phyloP scores from a whole-genome alignment of 2,113 vertebrate genomes.

The Microcebus murinus region DNA sequence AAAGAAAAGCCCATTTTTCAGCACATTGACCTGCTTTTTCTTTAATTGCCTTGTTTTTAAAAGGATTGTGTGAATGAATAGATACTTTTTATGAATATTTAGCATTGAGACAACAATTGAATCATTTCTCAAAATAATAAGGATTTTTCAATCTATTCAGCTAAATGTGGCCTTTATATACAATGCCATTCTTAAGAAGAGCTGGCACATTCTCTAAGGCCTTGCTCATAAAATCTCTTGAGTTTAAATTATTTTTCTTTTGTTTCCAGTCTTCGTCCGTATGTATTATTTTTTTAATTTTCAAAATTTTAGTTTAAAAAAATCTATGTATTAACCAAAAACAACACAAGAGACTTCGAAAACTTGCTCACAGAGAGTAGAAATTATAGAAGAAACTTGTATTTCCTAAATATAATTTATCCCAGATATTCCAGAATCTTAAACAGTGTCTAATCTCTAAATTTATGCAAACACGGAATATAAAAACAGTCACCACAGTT shows the following conservation, averaged over 20 bases:
- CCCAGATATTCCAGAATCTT: background rate
- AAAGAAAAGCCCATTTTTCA: conserved; percentile 57
- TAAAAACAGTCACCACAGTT: background rate
- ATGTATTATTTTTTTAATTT: background rate
- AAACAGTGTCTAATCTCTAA: background rate
- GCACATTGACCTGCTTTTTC: conserved; percentile 33
- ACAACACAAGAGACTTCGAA: background rate
- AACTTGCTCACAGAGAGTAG: background rate
- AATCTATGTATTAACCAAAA: background rate
- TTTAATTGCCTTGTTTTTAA: conserved; percentile 60
- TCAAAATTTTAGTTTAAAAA: background rate
- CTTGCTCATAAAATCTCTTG: background rate
- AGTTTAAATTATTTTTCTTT: conserved; percentile 62
- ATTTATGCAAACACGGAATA: background rate
- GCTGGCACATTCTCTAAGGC: background rate
- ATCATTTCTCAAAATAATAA: conserved; percentile 72
- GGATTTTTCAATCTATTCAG: conserved; percentile 52
- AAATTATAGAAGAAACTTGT: background rate
- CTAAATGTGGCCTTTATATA: conserved; percentile 29
- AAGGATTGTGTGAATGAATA: conserved; percentile 59
- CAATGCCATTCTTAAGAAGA: background rate
- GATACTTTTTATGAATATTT: conserved; percentile 65
- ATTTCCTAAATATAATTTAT: conserved; percentile 46
- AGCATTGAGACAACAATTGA: conserved; percentile 58
- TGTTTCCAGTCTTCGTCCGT: background rate